phyloP scores from a whole-genome alignment of 2,888 invertebrate species.

The Phortica okadai region DNA sequence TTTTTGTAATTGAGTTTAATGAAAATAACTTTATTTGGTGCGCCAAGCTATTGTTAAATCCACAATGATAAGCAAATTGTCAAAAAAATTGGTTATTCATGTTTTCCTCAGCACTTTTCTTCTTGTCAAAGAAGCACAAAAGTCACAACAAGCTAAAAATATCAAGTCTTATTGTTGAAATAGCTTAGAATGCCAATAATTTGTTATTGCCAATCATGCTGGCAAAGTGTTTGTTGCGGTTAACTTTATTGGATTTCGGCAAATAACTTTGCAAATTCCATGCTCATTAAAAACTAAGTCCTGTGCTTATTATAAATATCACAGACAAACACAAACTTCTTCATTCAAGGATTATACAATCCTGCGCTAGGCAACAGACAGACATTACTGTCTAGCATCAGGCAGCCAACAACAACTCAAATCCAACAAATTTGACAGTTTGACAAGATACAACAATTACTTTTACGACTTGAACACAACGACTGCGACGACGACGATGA shows the following conservation, averaged over 20 bases:
- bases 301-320: neutral
- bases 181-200: no score
- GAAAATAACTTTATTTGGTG: neutral
- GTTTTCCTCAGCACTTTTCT: neutral
- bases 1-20: no score
- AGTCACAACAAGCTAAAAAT: neutral
- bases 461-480: slow-evolving; percentile 59
- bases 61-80: neutral
- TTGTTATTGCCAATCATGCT: neutral
- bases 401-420: neutral
- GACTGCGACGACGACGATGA: neutral
- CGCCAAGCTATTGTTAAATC: neutral
- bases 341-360: neutral
- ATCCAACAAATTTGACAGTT: neutral
- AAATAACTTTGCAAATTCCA: neutral
- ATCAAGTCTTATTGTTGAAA: no score
- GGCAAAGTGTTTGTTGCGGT: neutral
- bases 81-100: no score
- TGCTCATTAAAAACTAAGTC: neutral
- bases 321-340: neutral
- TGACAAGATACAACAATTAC: slow-evolving; percentile 65
- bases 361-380: neutral
- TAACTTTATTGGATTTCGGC: neutral
- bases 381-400: neutral
- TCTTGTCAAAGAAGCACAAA: neutral